A percentile compares a stretch with the other conserved stretches of the same genome.
Evolutionary conservation across 2,113 vertebrate genomes (phyloP).

Genomic region (Anhinga anhinga): DNA sequence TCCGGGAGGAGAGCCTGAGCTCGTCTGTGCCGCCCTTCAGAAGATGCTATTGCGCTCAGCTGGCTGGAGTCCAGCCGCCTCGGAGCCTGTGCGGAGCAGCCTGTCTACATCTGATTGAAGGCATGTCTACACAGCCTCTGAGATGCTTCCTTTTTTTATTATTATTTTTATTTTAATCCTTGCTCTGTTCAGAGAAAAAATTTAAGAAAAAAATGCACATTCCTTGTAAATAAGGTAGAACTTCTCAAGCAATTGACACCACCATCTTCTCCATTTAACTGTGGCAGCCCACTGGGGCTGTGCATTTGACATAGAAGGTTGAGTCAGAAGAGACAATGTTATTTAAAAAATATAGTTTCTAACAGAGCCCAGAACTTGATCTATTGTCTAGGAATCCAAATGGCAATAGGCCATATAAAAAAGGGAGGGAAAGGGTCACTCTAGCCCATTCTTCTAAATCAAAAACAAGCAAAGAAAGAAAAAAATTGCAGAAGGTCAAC

Average conservation of each 20-base stretch:
- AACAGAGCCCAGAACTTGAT: neutral
- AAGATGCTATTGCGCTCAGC: neutral
- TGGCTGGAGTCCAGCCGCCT: neutral
- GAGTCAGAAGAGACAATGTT: neutral
- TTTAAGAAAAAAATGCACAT: neutral
- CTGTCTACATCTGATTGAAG: neutral
- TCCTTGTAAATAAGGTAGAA: neutral
- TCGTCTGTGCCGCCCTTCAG: neutral
- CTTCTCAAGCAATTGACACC: neutral
- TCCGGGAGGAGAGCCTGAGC: neutral
- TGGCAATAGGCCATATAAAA: neutral
- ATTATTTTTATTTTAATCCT: neutral
- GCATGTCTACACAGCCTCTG: neutral
- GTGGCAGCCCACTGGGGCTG: neutral
- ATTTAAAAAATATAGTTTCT: neutral
- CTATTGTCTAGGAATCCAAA: neutral
- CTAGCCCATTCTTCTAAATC: neutral
- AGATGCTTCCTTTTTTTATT: neutral
- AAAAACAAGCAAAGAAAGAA: neutral
- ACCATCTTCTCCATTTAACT: neutral
- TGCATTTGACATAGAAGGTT: neutral
- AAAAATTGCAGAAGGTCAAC: neutral
- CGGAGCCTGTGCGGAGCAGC: neutral
- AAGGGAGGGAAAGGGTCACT: neutral
- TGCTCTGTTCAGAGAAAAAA: neutral